Evolutionary conservation across 2,888 invertebrate genomes (phyloP).

Genomic region (Bedellia somnulentella): DNA sequence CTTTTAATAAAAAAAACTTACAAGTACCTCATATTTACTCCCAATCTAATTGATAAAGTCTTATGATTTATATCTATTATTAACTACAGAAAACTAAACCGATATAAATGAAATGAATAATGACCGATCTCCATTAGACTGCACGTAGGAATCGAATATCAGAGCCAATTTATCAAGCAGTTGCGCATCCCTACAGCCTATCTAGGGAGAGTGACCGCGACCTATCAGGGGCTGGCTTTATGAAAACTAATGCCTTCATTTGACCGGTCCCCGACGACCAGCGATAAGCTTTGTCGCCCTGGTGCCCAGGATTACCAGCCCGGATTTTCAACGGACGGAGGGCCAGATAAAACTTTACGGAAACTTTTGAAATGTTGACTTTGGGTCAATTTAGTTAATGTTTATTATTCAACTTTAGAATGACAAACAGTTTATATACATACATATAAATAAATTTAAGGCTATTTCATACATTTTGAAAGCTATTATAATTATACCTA

Average conservation of each 20-base stretch:
- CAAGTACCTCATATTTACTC: too few species aligned
- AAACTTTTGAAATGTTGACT: conserved; percentile 18
- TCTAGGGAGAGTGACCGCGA: conserved; percentile 23
- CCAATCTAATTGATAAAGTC: too few species aligned
- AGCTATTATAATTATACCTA: too few species aligned
- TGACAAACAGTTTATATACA: too few species aligned
- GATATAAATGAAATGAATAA: too few species aligned
- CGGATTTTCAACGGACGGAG: conserved; percentile 27
- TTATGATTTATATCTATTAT: too few species aligned
- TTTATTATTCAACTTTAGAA: too few species aligned
- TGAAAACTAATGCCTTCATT: conserved; percentile 60
- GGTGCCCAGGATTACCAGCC: conserved; percentile 47
- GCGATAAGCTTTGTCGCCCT: conserved; percentile 53
- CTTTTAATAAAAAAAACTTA: too few species aligned
- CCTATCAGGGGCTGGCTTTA: conserved; percentile 46
- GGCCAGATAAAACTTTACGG: conserved; percentile 37
- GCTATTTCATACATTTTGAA: too few species aligned
- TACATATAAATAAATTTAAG: too few species aligned
- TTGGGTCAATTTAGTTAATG: conserved; percentile 13
- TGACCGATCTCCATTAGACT: too few species aligned
- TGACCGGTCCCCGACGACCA: conserved; percentile 37
- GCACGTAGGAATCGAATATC: conserved; percentile 21
- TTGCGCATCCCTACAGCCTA: conserved; percentile 20
- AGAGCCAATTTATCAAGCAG: conserved; percentile 24
- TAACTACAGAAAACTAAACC: too few species aligned